These are phyloP conservation scores for Ophioninae sp. DNA, from an alignment of 2,888 invertebrate species.

Conservation along the genomic window DNA sequence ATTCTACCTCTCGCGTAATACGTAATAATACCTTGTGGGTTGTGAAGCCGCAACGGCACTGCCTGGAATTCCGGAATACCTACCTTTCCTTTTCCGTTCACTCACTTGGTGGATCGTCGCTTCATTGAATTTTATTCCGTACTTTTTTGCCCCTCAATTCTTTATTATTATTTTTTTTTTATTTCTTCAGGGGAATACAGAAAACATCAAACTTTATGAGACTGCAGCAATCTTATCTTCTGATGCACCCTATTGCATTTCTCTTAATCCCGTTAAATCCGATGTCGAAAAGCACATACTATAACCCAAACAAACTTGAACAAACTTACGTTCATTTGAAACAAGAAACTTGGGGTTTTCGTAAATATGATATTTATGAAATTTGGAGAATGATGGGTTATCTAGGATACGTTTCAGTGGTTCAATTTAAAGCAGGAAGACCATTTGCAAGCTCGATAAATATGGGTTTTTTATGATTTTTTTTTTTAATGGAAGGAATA, in stretches of 20 bases:
- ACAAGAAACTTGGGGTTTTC: no score
- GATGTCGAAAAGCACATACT: not conserved
- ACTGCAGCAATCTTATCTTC: not conserved
- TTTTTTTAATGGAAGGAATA: no score
- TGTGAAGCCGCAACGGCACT: constrained; percentile 12
- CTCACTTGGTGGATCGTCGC: constrained; percentile 35
- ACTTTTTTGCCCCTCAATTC: constrained; percentile 18
- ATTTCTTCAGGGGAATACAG: not conserved
- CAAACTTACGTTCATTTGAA: constrained; percentile 8
- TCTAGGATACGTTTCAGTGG: no score
- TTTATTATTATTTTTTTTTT: not conserved
- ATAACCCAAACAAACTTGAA: not conserved
- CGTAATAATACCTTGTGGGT: constrained; percentile 30
- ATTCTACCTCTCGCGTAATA: constrained; percentile 12
- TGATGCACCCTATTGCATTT: not conserved
- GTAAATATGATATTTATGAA: no score
- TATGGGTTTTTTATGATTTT: no score
- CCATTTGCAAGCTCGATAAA: no score
- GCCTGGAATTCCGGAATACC: constrained; percentile 23
- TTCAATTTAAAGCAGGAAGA: no score
- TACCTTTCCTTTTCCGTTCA: not conserved
- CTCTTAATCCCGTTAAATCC: constrained; percentile 8
- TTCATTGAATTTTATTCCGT: constrained; percentile 51
- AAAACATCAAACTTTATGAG: not conserved
- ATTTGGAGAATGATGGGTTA: no score